Evolutionary conservation across 2,113 vertebrate genomes (phyloP).

Genomic region (cat (Felis catus)): DNA sequence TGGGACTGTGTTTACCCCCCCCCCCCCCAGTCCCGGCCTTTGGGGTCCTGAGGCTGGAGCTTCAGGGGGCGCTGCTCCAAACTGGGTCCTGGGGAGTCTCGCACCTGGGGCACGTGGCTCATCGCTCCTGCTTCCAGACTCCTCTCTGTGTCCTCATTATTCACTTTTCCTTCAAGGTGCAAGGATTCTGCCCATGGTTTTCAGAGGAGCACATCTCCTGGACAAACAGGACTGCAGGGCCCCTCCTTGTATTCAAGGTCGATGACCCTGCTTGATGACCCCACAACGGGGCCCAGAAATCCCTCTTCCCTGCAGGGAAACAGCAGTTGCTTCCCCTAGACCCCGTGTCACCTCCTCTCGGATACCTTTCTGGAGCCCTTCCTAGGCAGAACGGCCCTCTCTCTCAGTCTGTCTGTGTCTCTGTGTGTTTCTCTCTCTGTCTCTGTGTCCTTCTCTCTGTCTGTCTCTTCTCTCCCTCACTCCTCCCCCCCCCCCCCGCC

Average conservation of each 20-base stretch:
- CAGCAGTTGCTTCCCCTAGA: neutral
- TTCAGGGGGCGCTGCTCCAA: too few relatives aligned
- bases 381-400: neutral
- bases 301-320: neutral
- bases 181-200: neutral
- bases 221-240: neutral
- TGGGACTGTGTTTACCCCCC: neutral
- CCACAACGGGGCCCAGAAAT: neutral
- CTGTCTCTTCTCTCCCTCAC: too few relatives aligned
- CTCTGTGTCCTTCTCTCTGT: neutral
- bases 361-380: neutral
- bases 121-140: neutral
- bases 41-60: neutral
- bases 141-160: too few relatives aligned
- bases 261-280: neutral
- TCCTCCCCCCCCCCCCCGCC: rapidly evolving
- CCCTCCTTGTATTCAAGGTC: neutral
- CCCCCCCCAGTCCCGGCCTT: rapidly evolving
- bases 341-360: neutral
- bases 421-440: neutral
- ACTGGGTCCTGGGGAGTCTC: neutral
- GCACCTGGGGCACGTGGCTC: rapidly evolving
- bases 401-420: neutral
- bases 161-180: neutral
- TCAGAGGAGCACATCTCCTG: neutral